Percentiles rank a stretch among this genome's conserved stretches.
These are phyloP conservation scores for Stigmatopora nigra DNA, from an alignment of 2,113 vertebrate species.

Conservation along the genomic window DNA sequence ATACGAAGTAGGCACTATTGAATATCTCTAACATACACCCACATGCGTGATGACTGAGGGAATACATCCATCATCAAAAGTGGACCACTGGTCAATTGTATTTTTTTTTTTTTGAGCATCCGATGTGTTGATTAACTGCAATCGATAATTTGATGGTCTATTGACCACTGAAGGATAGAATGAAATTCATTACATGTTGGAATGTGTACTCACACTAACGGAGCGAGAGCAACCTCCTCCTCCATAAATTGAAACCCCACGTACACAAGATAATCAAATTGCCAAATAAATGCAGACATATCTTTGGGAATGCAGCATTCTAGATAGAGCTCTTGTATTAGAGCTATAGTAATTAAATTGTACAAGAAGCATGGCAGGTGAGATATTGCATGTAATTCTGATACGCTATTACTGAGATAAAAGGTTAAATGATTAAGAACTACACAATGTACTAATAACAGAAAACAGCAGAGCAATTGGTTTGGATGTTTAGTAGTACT, in stretches of 20 bases:
- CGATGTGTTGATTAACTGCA: slow-evolving; percentile 33
- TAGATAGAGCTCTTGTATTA: background rate
- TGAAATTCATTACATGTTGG: slow-evolving; percentile 27
- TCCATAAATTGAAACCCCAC: background rate
- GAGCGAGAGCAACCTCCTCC: slow-evolving; percentile 1
- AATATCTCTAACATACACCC: background rate
- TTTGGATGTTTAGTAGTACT: background rate
- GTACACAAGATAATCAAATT: background rate
- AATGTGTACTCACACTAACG: slow-evolving; percentile 21
- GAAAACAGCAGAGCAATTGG: background rate
- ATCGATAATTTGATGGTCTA: slow-evolving; percentile 39
- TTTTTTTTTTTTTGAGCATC: slow-evolving; percentile 5
- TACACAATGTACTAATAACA: background rate
- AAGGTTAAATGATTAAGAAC: background rate
- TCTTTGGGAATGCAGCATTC: background rate
- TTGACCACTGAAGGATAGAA: slow-evolving; percentile 11
- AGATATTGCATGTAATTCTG: background rate
- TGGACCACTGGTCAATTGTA: slow-evolving; percentile 9
- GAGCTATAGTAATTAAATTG: background rate
- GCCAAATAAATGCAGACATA: background rate
- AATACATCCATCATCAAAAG: background rate
- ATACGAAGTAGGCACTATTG: slow-evolving; percentile 7
- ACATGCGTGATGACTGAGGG: background rate
- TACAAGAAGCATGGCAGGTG: background rate
- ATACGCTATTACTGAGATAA: background rate